A percentile compares a stretch with the other conserved stretches of the same genome.
Evolutionary conservation across 2,113 vertebrate species (phyloP).

Genomic region (Trogon surrucura): DNA sequence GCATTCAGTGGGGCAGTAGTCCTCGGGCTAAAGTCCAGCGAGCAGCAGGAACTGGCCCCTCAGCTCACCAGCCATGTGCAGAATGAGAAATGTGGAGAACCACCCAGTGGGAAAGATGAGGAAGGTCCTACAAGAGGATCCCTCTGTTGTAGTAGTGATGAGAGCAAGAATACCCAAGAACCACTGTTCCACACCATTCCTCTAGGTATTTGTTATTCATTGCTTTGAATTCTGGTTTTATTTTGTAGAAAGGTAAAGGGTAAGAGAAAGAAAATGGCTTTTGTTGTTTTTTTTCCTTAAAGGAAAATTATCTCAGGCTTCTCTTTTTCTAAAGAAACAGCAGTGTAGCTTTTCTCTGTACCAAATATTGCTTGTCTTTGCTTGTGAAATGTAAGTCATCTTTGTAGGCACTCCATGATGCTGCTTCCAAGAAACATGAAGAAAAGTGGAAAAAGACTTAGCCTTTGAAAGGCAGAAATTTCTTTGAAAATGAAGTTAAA

Average conservation of each 20-base stretch:
- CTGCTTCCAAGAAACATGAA: not conserved
- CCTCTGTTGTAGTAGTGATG: not conserved
- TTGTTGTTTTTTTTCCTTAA: not conserved
- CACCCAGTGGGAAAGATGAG: not conserved
- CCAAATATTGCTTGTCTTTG: not conserved
- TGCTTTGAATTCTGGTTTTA: constrained; percentile 6
- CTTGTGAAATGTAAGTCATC: constrained; percentile 7
- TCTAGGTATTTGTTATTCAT: not conserved
- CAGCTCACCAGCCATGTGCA: not conserved
- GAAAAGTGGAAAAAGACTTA: not conserved
- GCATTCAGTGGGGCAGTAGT: not conserved
- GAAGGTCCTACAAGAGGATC: not conserved
- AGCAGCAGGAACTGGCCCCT: not conserved
- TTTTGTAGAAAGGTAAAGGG: not conserved
- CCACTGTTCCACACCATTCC: not conserved
- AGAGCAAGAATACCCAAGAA: not conserved
- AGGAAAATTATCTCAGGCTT: not conserved
- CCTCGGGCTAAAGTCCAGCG: not conserved
- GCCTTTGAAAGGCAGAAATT: not conserved
- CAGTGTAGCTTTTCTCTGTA: not conserved
- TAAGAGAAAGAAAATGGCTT: constrained; percentile 2
- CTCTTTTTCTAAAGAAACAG: not conserved
- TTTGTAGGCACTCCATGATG: not conserved
- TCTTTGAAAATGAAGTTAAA: constrained; percentile 25
- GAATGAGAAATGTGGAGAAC: not conserved